Evolutionary conservation across 2,888 invertebrate species (phyloP), one percentile per base, ranked within the genome.

Genomic region (Hermodice carunculata): DNA sequence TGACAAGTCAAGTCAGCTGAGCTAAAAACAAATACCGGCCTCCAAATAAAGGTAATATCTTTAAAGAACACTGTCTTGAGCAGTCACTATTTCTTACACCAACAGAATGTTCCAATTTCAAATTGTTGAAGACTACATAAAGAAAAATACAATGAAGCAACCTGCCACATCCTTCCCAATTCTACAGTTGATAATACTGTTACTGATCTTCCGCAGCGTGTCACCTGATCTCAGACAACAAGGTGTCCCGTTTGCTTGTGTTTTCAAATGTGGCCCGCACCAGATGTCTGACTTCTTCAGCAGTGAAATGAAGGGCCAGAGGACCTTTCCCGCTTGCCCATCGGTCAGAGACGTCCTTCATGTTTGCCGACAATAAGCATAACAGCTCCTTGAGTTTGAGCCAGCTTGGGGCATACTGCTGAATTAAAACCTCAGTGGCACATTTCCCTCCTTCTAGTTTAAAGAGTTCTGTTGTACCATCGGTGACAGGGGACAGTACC

Each of bases 281-380:
- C 5, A 74, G 48, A 29, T 44, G 26, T 14, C 56, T 40, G 26
- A 74, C 61, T 51, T 74, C 66, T 6, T 69, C 60, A 1, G 61
- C 61, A 1, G 69, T 61, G 59, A 75, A 67, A 56, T 71, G 60
- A 24, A 75, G 60, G 2, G 72, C 68, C 31, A 75, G 66, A 1
- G 74, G 74, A 3, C 75, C 75, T 53, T 73, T 73, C 8, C 75
- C 74, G 31, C 69, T 67, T 5, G 74, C 64, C 75, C 75, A 75
- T 8, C 75, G 56, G 57, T 75, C 75, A 11, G 59, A 48, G 42
- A 75, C 61, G 26, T 67, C 65, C 62, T 61, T 56, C 22, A 75
- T 58, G 24, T 54, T 43, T 8, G 54, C 61, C 19, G 46, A 40
- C 17, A 74, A 57, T 11, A 71, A 31, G 24, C 46, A 24, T 28